Evolutionary conservation across 2,888 invertebrate species (phyloP).

Genomic region (Rhopalosiphum nymphaeae): DNA sequence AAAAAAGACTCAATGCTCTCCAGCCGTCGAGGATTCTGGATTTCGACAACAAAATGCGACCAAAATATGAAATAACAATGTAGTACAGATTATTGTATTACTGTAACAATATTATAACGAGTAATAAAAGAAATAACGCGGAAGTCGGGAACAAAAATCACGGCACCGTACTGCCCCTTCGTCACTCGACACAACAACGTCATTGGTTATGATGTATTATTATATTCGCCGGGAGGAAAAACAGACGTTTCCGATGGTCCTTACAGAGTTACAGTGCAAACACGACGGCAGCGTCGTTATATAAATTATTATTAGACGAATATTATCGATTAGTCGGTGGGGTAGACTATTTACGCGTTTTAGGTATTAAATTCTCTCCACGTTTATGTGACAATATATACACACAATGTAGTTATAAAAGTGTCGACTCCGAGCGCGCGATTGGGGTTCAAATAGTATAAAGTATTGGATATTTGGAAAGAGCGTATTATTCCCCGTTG

Average conservation of each 20-base stretch:
- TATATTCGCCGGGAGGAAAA: not conserved
- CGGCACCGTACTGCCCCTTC: not conserved
- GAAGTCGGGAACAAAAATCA: not conserved
- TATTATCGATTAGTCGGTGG: not conserved
- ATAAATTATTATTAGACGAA: conserved; percentile 13
- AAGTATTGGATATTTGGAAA: not conserved
- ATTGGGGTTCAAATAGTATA: not conserved
- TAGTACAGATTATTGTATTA: not conserved
- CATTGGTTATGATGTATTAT: not conserved
- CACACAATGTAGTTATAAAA: not conserved
- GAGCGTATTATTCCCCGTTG: not conserved
- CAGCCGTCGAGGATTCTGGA: not conserved
- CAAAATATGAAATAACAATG: not conserved
- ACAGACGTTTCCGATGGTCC: not conserved
- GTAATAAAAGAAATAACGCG: not conserved
- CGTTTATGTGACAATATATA: not conserved
- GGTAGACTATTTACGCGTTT: not conserved
- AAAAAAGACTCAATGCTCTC: not conserved
- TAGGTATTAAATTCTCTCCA: not conserved
- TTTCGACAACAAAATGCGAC: not conserved
- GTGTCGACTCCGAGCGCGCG: not conserved
- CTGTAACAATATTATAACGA: not conserved
- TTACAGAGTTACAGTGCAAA: not conserved
- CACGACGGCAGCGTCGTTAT: not conserved
- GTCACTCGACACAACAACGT: not conserved